These are phyloP conservation scores for Siderastrea siderea DNA, from an alignment of 92 coral and sea anemone genomes.

Conservation along the genomic window DNA sequence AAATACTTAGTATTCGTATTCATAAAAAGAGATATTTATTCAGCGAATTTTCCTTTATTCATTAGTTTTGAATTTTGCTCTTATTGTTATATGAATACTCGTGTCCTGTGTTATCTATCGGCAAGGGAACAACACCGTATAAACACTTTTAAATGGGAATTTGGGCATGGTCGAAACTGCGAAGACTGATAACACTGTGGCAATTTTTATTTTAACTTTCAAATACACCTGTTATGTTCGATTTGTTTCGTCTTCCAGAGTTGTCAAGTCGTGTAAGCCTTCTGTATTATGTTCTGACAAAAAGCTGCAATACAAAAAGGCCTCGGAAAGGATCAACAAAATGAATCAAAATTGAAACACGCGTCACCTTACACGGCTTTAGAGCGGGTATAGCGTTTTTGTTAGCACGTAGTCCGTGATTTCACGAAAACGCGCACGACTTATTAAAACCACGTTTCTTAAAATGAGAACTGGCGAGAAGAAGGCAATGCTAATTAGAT, in stretches of 20 bases:
- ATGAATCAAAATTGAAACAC: neutral
- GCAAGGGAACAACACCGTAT: neutral
- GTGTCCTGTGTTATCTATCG: neutral
- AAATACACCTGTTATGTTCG: constrained; percentile 2
- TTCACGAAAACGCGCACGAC: neutral
- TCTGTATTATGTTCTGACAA: constrained; percentile 13
- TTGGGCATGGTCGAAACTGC: neutral
- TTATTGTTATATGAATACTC: neutral
- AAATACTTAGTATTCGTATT: constrained; percentile 42
- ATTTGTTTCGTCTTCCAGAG: constrained; percentile 20
- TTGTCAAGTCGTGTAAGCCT: constrained; percentile 23
- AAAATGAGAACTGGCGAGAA: neutral
- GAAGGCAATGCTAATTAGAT: constrained; percentile 38
- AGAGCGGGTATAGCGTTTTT: neutral
- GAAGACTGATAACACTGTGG: neutral
- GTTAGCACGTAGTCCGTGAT: neutral
- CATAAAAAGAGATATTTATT: constrained; percentile 29
- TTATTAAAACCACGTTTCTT: neutral
- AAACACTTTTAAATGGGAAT: neutral
- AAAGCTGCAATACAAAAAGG: constrained; percentile 18
- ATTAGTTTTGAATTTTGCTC: constrained; percentile 24
- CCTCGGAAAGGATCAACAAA: neutral
- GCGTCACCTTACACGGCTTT: neutral
- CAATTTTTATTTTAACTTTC: neutral
- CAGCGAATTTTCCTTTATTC: constrained; percentile 35